These are phyloP conservation scores for Drosophila kanapiae DNA, from an alignment of 1,140 invertebrate species.

Conservation along the genomic window DNA sequence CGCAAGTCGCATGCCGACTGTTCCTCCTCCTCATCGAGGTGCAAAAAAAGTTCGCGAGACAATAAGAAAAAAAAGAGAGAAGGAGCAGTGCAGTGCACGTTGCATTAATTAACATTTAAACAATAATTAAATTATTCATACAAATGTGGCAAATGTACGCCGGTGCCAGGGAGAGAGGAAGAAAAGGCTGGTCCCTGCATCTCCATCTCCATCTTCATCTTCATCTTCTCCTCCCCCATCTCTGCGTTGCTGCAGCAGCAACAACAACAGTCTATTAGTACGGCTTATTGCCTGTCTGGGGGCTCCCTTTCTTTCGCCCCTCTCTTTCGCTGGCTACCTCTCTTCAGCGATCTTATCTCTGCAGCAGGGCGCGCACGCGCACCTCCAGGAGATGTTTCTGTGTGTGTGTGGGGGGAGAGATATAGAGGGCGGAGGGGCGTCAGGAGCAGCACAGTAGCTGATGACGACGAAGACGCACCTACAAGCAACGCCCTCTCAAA, in stretches of 20 bases:
- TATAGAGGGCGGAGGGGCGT: constrained; percentile 1
- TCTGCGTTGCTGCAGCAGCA: constrained; percentile 6
- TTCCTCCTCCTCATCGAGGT: constrained; percentile 31
- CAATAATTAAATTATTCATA: constrained; percentile 85
- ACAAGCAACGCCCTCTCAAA: constrained; percentile 48
- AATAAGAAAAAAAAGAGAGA: constrained; percentile 10
- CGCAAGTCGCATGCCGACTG: constrained; percentile 12
- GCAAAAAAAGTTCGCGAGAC: constrained; percentile 46
- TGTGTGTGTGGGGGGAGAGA: not conserved
- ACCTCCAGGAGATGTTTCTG: constrained; percentile 46
- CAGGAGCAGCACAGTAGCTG: constrained; percentile 46
- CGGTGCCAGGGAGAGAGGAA: not conserved
- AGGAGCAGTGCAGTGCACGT: constrained; percentile 53
- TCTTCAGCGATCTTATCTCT: constrained; percentile 67
- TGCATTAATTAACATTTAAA: constrained; percentile 85
- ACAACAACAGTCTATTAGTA: constrained; percentile 76
- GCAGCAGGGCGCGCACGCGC: constrained; percentile 73
- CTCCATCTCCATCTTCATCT: constrained; percentile 38
- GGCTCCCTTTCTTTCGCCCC: constrained; percentile 36
- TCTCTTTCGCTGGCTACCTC: not conserved
- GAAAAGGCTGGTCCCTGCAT: constrained; percentile 34
- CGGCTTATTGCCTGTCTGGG: constrained; percentile 72
- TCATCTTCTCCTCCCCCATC: constrained; percentile 31
- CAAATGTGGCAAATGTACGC: constrained; percentile 78
- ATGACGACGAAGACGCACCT: constrained; percentile 48